phyloP scores from a whole-genome alignment of 2,797 vertebrate genomes.

The Erpetoichthys calabaricus region DNA sequence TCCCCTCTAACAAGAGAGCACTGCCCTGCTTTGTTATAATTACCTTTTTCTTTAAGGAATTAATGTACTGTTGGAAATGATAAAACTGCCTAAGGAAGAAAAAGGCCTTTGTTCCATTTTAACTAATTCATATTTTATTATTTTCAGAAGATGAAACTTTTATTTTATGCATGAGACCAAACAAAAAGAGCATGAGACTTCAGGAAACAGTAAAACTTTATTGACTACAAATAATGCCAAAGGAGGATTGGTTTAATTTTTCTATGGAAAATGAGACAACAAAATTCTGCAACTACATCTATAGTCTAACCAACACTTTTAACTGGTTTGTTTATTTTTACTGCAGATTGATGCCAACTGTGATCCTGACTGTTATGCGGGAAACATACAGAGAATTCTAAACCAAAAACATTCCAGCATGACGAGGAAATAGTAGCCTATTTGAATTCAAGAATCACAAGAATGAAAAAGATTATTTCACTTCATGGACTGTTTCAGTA shows the following conservation, averaged over 20 bases:
- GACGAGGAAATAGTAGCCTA: not conserved
- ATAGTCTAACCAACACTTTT: too few species aligned
- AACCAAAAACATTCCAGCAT: not conserved
- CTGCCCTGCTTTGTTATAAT: slow-evolving; percentile 2
- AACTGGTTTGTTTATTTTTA: too few species aligned
- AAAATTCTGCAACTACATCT: too few species aligned
- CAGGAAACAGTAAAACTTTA: not conserved
- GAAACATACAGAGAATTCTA: not conserved
- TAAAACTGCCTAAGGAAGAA: slow-evolving; percentile 19
- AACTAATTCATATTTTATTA: slow-evolving; percentile 47
- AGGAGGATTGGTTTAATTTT: not conserved
- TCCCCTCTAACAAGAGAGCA: not conserved
- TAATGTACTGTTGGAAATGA: slow-evolving; percentile 3
- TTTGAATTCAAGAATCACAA: too few species aligned
- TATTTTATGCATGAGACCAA: slow-evolving; percentile 29
- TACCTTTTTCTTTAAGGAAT: slow-evolving; percentile 6
- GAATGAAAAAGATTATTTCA: too few species aligned
- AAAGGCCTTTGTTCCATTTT: slow-evolving; percentile 26
- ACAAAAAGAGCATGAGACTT: not conserved
- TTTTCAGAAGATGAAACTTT: slow-evolving; percentile 37
- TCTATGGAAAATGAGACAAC: not conserved
- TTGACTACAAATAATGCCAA: not conserved
- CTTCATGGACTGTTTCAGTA: too few species aligned
- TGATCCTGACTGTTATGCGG: too few species aligned
- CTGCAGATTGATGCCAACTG: too few species aligned